A percentile compares a stretch with the other conserved stretches of the same genome.
These are phyloP conservation scores for Apistogramma diplotaenia DNA, from an alignment of 2,113 vertebrate species.

Conservation along the genomic window DNA sequence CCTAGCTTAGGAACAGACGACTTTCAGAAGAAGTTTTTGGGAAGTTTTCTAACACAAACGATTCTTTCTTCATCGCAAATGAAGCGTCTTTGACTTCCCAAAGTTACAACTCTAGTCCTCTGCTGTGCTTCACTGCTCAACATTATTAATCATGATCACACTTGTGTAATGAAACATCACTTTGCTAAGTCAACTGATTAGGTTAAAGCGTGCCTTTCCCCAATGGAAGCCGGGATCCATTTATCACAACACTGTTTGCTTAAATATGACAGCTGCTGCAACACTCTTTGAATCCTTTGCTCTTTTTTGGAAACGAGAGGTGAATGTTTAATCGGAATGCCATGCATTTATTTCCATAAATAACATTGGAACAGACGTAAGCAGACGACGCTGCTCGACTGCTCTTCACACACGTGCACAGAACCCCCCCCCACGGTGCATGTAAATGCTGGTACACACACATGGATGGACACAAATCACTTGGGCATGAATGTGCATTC, in stretches of 20 bases:
- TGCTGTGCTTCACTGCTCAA: neutral
- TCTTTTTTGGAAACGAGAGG: constrained; percentile 24
- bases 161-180: constrained; percentile 19
- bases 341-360: constrained; percentile 54
- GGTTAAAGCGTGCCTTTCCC: constrained; percentile 10
- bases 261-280: constrained; percentile 17
- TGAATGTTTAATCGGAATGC: constrained; percentile 14
- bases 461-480: neutral
- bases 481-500: neutral
- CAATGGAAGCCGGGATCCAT: constrained; percentile 17
- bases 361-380: constrained; percentile 1
- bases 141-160: constrained; percentile 15
- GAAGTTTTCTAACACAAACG: neutral
- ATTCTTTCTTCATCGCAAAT: neutral
- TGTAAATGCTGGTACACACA: neutral
- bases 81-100: neutral
- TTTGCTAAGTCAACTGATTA: constrained; percentile 36
- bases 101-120: neutral
- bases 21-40: constrained; percentile 1
- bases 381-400: neutral
- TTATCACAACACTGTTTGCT: constrained; percentile 25
- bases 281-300: constrained; percentile 7
- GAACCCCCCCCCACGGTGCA: neutral
- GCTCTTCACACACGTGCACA: neutral
- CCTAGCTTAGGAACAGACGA: neutral